These are phyloP conservation scores for Zaprionus inermis DNA, from an alignment of 1,140 invertebrate species.

Conservation along the genomic window DNA sequence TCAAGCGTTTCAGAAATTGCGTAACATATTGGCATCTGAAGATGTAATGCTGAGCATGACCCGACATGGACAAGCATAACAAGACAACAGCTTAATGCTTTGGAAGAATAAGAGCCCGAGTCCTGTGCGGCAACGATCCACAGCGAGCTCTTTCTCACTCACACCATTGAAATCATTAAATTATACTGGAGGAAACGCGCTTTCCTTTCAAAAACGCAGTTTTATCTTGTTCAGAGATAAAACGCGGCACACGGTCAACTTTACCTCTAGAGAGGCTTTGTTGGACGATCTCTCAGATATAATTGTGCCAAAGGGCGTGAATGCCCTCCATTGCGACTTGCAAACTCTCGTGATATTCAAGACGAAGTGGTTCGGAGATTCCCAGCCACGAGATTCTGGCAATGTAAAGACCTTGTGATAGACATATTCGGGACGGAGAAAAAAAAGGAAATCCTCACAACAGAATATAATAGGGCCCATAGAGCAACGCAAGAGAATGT, in stretches of 20 bases:
- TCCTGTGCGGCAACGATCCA: conserved; percentile 1
- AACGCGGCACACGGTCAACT: neutral
- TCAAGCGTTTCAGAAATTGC: conserved; percentile 78
- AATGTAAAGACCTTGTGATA: conserved; percentile 24
- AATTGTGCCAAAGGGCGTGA: conserved; percentile 15
- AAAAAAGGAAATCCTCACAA: conserved; percentile 30
- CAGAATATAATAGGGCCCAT: conserved; percentile 29
- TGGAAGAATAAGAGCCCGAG: neutral
- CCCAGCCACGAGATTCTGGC: conserved; percentile 34
- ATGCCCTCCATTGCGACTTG: conserved; percentile 25
- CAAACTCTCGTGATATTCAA: conserved; percentile 32
- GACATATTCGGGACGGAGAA: no score
- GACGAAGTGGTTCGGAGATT: conserved; percentile 15
- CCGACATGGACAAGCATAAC: conserved; percentile 63
- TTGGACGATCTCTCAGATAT: neutral
- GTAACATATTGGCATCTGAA: conserved; percentile 64
- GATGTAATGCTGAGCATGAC: conserved; percentile 47
- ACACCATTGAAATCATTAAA: conserved; percentile 26
- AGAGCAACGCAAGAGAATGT: conserved; percentile 24
- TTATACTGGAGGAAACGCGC: neutral
- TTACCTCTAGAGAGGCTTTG: neutral
- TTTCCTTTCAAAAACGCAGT: conserved; percentile 8
- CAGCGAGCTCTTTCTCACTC: conserved; percentile 17
- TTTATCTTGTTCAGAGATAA: conserved; percentile 26
- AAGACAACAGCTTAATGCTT: conserved; percentile 32